phyloP scores from a whole-genome alignment of 2,888 invertebrate species.

The Heteropelma amictum region DNA sequence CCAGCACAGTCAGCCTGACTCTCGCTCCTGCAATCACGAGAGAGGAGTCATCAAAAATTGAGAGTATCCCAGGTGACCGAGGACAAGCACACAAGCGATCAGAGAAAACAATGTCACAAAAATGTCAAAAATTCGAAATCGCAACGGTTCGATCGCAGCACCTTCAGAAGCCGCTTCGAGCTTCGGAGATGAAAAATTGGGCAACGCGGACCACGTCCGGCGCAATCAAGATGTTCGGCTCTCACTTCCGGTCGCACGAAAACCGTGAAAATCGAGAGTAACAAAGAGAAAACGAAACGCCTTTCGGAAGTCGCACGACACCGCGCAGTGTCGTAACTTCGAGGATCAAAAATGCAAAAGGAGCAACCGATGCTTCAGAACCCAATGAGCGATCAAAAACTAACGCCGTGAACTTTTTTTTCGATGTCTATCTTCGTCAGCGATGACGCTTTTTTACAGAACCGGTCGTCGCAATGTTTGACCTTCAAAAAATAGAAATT shows the following conservation, averaged over 20 bases:
- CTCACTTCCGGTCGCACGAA: background rate
- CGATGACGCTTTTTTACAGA: background rate
- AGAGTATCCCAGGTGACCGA: slow-evolving; percentile 35
- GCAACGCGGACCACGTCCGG: background rate
- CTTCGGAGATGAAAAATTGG: slow-evolving; percentile 19
- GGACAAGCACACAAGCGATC: no score
- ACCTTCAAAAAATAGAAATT: background rate
- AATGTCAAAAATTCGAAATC: background rate
- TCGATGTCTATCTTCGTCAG: no score
- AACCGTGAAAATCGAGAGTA: background rate
- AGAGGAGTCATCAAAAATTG: slow-evolving; percentile 9
- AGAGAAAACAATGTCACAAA: background rate
- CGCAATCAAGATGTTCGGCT: slow-evolving; percentile 2
- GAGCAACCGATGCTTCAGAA: background rate
- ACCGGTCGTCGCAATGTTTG: background rate
- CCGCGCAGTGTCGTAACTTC: slow-evolving; percentile 25
- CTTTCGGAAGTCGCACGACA: slow-evolving; percentile 10
- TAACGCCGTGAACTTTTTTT: background rate
- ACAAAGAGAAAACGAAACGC: slow-evolving; percentile 7
- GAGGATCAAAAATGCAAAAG: slow-evolving; percentile 8
- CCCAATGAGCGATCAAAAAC: background rate
- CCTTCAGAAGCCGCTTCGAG: slow-evolving; percentile 8
- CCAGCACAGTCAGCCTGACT: slow-evolving; percentile 27
- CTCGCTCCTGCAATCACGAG: slow-evolving; percentile 27
- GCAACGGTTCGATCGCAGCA: background rate